Percentiles rank a stretch among this genome's conserved stretches.
Evolutionary conservation across 2,113 vertebrate genomes (phyloP).

Genomic region (Tor tambroides): DNA sequence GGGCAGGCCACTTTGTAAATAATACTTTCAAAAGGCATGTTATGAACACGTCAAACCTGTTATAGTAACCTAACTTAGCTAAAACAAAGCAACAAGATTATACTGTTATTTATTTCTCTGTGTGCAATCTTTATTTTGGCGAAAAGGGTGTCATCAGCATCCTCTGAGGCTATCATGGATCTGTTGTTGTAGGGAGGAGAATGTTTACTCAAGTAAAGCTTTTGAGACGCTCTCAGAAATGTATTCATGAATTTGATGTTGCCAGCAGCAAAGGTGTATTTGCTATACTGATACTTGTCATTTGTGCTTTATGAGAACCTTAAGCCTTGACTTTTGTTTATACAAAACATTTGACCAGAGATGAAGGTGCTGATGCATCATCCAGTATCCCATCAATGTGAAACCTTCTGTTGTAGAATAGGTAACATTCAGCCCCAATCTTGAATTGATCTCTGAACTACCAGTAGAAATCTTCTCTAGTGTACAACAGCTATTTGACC

Average conservation of each 20-base stretch:
- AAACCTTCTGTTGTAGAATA: conserved; percentile 1
- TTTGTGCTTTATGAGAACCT: conserved; percentile 26
- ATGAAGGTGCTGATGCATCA: conserved; percentile 10
- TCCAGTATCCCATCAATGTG: conserved; percentile 14
- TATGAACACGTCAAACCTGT: conserved; percentile 22
- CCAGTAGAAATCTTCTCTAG: background rate
- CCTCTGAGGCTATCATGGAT: background rate
- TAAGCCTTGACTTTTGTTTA: conserved; percentile 20
- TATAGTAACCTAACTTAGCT: conserved; percentile 9
- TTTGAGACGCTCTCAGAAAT: background rate
- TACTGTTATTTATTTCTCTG: conserved; percentile 7
- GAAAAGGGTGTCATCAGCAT: background rate
- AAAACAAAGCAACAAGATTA: conserved; percentile 17
- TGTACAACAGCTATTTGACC: background rate
- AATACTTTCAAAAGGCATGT: conserved; percentile 3
- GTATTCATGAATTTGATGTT: background rate
- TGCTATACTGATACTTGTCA: background rate
- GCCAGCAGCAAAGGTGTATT: conserved; percentile 4
- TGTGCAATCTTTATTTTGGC: conserved; percentile 22
- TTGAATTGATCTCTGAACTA: background rate
- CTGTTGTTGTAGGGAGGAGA: background rate
- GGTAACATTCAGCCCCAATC: background rate
- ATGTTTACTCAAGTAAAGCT: background rate
- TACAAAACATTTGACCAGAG: background rate
- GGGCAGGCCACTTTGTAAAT: conserved; percentile 48